Conservation (phyloP, 2,113 vertebrate species). For the Centropristis striata region DNA sequence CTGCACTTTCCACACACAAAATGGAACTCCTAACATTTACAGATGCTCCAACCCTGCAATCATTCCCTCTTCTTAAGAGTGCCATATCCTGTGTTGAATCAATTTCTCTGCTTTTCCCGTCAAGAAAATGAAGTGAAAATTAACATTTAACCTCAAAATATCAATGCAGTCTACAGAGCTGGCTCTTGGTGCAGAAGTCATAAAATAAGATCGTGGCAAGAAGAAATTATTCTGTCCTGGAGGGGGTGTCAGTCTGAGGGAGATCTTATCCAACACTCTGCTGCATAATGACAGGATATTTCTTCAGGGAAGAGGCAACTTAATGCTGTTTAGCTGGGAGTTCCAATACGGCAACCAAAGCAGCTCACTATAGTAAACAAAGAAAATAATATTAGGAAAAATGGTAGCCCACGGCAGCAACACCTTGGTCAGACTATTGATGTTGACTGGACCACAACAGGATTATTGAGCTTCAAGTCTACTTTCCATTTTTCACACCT, state of each 20-base stretch:
- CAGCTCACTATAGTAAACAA: constrained; percentile 13
- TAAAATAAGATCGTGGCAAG: background rate
- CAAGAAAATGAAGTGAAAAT: constrained; percentile 18
- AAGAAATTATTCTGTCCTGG: constrained; percentile 10
- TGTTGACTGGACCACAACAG: background rate
- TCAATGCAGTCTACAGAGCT: background rate
- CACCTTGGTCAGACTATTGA: background rate
- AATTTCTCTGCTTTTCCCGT: background rate
- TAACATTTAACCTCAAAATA: constrained; percentile 33
- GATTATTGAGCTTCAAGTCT: background rate
- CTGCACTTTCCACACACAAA: constrained; percentile 4
- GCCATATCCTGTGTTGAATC: constrained; percentile 10
- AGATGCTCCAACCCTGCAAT: no score
- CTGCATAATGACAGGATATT: constrained; percentile 21
- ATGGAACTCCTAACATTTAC: background rate
- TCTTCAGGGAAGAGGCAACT: constrained; percentile 17
- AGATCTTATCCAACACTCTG: constrained; percentile 15
- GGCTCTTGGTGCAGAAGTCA: background rate
- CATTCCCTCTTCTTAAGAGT: no score
- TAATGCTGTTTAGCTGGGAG: constrained; percentile 35
- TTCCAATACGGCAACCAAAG: constrained; percentile 14
- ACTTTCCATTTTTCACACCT: background rate
- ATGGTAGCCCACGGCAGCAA: constrained; percentile 1
- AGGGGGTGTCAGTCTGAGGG: constrained; percentile 16
- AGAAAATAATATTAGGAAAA: constrained; percentile 27